A percentile compares a stretch with the other conserved stretches of the same genome.
phyloP scores from a whole-genome alignment of 2,797 vertebrate species.

The Xenops minutus region DNA sequence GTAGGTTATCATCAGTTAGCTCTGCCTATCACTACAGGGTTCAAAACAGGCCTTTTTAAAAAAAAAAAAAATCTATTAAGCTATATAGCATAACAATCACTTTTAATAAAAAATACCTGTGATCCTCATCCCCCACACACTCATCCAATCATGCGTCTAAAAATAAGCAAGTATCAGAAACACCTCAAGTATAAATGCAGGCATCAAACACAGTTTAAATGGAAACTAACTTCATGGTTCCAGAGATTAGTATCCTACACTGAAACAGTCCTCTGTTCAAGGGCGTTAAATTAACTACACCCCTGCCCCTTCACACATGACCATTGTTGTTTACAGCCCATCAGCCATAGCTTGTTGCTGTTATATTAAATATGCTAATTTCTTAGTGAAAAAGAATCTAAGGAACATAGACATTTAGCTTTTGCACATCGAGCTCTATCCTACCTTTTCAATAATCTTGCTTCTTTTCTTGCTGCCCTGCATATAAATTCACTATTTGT shows the following conservation, averaged over 20 bases:
- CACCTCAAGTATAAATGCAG: neutral
- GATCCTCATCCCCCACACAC: accelerated
- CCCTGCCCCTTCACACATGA: neutral
- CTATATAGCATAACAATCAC: neutral
- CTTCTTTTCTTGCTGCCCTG: neutral
- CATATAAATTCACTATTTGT: neutral
- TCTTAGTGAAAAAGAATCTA: neutral
- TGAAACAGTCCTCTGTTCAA: neutral
- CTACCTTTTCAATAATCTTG: neutral
- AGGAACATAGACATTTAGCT: neutral
- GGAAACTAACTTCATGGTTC: neutral
- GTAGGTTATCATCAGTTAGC: neutral
- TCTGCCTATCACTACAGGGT: neutral
- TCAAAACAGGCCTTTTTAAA: neutral
- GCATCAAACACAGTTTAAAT: neutral
- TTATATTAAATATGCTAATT: neutral
- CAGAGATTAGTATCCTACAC: neutral
- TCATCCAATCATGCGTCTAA: neutral
- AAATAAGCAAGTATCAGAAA: neutral
- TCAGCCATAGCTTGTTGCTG: neutral
- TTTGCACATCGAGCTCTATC: neutral
- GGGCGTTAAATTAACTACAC: neutral
- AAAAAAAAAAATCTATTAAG: neutral
- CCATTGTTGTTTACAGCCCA: neutral
- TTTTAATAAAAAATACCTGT: neutral